These are phyloP conservation scores for Sarcophaga peregrina DNA, from an alignment of 1,140 invertebrate species.

Conservation along the genomic window DNA sequence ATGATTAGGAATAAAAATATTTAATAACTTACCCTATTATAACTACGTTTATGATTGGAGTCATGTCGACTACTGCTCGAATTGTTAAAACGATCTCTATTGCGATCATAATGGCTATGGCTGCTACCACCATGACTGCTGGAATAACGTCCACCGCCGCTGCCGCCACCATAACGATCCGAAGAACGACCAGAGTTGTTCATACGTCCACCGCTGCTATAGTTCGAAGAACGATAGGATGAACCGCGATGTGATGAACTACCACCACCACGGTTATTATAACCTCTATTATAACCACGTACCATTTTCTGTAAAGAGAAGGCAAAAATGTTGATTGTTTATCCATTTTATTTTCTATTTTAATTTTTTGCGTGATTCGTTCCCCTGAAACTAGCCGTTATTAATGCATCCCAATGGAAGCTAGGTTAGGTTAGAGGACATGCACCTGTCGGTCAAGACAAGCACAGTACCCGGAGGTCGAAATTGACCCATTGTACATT, in stretches of 20 bases:
- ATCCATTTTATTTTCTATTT: neutral
- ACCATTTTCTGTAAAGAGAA: conserved; percentile 12
- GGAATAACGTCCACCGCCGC: conserved; percentile 52
- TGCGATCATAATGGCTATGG: conserved; percentile 54
- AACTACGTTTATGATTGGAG: conserved; percentile 56
- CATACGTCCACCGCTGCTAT: conserved; percentile 36
- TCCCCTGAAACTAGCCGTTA: too few relatives aligned
- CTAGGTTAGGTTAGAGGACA: too few relatives aligned
- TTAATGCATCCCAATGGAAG: too few relatives aligned
- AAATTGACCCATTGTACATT: too few relatives aligned
- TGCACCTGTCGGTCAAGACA: too few relatives aligned
- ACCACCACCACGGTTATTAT: conserved; percentile 56
- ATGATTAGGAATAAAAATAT: neutral
- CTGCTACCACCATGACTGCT: conserved; percentile 50
- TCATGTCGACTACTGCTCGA: conserved; percentile 44
- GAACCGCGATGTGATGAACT: conserved; percentile 40
- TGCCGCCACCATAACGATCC: conserved; percentile 46
- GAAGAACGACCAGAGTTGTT: conserved; percentile 35
- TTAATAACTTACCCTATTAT: conserved; percentile 51
- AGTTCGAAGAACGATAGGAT: conserved; percentile 42
- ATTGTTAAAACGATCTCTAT: conserved; percentile 45
- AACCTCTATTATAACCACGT: conserved; percentile 60
- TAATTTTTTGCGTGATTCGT: too few relatives aligned
- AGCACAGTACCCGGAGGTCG: too few relatives aligned
- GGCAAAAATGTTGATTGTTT: too few relatives aligned